A percentile compares a stretch with the other conserved stretches of the same genome.
phyloP scores from a whole-genome alignment of 30 jellyfish, hydroid and myxozoan genomes.

The Cassiopea xamachana region DNA sequence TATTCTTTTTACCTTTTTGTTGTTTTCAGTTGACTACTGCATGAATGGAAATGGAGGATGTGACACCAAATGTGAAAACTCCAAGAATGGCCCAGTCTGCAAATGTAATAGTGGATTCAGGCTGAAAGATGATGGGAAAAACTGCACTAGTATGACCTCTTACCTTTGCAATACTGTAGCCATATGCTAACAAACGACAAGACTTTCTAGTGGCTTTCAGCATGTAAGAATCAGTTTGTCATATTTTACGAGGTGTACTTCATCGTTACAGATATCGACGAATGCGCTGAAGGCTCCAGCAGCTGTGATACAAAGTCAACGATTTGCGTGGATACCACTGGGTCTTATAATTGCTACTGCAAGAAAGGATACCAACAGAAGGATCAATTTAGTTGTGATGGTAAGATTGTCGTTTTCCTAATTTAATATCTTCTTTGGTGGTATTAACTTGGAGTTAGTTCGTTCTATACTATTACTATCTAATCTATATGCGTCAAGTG shows the following conservation, averaged over 20 bases:
- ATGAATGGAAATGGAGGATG: constrained; percentile 58
- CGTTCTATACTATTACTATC: too few species aligned
- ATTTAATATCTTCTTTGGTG: background rate
- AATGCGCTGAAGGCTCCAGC: constrained; percentile 52
- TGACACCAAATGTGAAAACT: constrained; percentile 10
- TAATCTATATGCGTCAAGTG: too few species aligned
- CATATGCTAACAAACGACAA: too few species aligned
- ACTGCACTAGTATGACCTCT: constrained; percentile 38
- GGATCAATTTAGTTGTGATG: constrained; percentile 49
- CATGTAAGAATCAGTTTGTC: background rate
- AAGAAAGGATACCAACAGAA: constrained; percentile 26
- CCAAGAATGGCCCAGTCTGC: constrained; percentile 53
- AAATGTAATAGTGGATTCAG: constrained; percentile 34
- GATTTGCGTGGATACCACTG: constrained; percentile 46
- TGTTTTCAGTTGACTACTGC: constrained; percentile 27
- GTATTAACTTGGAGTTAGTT: too few species aligned
- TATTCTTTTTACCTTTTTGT: background rate
- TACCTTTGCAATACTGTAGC: too few species aligned
- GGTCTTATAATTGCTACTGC: constrained; percentile 74
- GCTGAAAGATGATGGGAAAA: constrained; percentile 24
- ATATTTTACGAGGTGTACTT: background rate
- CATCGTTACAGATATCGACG: constrained; percentile 57
- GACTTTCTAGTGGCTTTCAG: background rate
- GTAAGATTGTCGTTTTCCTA: constrained; percentile 21
- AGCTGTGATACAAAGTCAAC: constrained; percentile 38